phyloP scores from a whole-genome alignment of 2,113 vertebrate species.

The Barbus barbus region DNA sequence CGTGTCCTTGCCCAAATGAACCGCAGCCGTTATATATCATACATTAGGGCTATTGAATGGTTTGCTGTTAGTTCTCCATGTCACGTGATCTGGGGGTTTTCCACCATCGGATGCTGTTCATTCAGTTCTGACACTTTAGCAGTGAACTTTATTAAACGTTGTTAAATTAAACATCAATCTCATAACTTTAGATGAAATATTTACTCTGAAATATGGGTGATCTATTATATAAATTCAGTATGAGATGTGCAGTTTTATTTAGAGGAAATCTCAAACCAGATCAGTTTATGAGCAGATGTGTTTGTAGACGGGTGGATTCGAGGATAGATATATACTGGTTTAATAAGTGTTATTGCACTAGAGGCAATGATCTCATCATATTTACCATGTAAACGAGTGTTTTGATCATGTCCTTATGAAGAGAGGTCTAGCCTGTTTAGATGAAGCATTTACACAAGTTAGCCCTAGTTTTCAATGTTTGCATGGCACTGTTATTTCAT shows the following conservation, averaged over 20 bases:
- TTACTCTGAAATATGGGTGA: neutral
- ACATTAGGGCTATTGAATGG: neutral
- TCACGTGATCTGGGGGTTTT: neutral
- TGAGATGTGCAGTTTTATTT: neutral
- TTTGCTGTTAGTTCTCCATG: no score
- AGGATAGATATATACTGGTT: neutral
- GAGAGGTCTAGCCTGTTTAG: neutral
- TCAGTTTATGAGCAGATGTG: neutral
- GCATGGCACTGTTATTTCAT: constrained; percentile 55
- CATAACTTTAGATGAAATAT: neutral
- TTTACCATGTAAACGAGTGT: constrained; percentile 73
- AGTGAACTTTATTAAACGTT: neutral
- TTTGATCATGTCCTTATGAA: constrained; percentile 25
- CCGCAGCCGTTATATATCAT: neutral
- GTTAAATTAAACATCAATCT: constrained; percentile 2
- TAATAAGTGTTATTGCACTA: constrained; percentile 45
- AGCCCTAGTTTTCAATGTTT: neutral
- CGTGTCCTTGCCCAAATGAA: neutral
- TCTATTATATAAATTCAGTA: neutral
- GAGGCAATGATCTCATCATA: constrained; percentile 63
- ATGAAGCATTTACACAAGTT: constrained; percentile 1
- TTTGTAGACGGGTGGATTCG: neutral
- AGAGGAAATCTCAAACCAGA: no score
- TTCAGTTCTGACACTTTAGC: neutral
- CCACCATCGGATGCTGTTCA: neutral